phyloP scores from a whole-genome alignment of 2,888 invertebrate species.

The Ectropis crepuscularia region DNA sequence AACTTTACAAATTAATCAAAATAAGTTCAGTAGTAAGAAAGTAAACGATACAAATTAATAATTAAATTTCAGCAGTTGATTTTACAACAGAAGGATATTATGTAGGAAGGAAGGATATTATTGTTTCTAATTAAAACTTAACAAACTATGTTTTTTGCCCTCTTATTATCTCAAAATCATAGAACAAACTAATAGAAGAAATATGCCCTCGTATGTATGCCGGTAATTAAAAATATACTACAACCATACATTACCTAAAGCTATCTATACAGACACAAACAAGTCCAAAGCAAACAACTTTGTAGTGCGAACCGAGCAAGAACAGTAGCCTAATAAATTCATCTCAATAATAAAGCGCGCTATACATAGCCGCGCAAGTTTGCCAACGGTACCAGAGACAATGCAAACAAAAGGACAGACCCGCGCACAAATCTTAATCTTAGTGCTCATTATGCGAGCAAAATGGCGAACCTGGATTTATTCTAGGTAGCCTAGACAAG shows the following conservation, averaged over 20 bases:
- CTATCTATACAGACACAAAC: neutral
- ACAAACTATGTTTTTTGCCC: no score
- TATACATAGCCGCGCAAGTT: slow-evolving; percentile 39
- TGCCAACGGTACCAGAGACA: slow-evolving; percentile 57
- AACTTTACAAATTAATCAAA: no score
- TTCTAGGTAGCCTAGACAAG: slow-evolving; percentile 69
- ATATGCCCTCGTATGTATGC: no score
- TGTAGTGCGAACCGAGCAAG: slow-evolving; percentile 2
- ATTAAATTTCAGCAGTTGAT: no score
- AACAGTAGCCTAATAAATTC: slow-evolving; percentile 21
- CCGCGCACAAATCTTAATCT: slow-evolving; percentile 82
- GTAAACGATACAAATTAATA: no score
- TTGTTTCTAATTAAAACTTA: no score
- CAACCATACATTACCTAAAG: neutral
- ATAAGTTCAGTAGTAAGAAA: no score
- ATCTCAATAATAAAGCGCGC: slow-evolving; percentile 23
- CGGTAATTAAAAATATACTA: neutral
- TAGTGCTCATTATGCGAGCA: slow-evolving; percentile 78
- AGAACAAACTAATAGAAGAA: no score
- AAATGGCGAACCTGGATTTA: slow-evolving; percentile 82
- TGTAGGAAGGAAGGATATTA: no score
- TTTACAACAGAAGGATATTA: no score
- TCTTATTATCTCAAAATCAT: no score
- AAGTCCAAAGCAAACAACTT: slow-evolving; percentile 6
- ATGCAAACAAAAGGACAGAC: slow-evolving; percentile 81